Base-by-base conservation (phyloP, 2,888 invertebrate species). In the Caenorhabditis sp. region DNA sequence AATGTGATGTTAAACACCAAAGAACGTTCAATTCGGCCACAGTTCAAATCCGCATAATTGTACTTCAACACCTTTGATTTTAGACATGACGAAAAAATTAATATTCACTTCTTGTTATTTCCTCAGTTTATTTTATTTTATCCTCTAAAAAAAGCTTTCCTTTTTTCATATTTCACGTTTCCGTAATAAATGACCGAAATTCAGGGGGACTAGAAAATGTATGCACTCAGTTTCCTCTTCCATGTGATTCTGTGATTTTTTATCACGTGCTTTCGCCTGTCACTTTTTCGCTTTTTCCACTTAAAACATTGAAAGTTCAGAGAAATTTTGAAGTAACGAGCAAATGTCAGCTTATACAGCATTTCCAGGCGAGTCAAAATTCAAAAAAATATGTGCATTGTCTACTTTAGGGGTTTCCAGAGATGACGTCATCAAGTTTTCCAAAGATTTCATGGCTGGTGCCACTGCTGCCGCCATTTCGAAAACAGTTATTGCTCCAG, bases 401-500 rank as follows among this genome's bases (percentile, higher is more conserved):
- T n/a, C n/a, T n/a, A n/a, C n/a, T 70, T 17, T 26, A 65, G 76
- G 71, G n/a, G 43, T 76, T 43, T 71, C 76, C 1, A 63, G 26
- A 58, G 50, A 78, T 46, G 81, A 81, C 48, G 66, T 75, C 11
- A 32, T 81, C 7, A 75, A 76, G 30, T 82, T 82, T 62, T 80
- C 82, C 5, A 82, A 91, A 84, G 87, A 88, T 72, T 86, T 87
- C 52, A 59, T 70, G 24, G 84, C 86, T 81, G 96, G 96, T 85
- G 96, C 96, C 81, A 92, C 95, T 53, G 94, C 96, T 46, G 96
- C 96, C 17, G 95, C 95, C 22, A 93, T 95, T 78, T 95, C 96
- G 46, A 96, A 96, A 90, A 96, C 96, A 35, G 93, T 94, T 24
- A 95, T 95, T 71, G 96, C 96, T 13, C 96, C 96, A 61, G 95